Conservation (phyloP, 37 sponge, comb jelly and placozoan species). For the Amphimedon queenslandica region DNA sequence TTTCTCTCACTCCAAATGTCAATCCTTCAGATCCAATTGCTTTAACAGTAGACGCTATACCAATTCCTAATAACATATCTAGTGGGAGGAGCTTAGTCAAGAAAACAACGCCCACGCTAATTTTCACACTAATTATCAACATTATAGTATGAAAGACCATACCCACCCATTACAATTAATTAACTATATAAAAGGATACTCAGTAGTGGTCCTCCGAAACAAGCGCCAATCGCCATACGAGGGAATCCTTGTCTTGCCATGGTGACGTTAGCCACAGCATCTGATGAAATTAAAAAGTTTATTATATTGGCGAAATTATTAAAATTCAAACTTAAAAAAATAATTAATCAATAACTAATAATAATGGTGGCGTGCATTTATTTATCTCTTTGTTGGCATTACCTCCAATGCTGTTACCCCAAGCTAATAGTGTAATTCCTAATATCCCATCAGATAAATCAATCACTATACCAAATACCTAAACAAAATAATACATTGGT, state of each 20-base stretch:
- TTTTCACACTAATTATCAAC: neutral
- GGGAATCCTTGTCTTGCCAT: constrained; percentile 97
- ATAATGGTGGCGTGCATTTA: neutral
- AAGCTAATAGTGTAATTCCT: constrained; percentile 94
- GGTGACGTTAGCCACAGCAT: constrained; percentile 90
- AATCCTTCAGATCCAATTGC: neutral
- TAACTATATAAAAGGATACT: constrained; percentile 62
- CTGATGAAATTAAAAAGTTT: constrained; percentile 37
- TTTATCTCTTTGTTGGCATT: no score
- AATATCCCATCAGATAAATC: constrained; percentile 82
- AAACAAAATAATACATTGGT: neutral
- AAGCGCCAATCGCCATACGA: constrained; percentile 95
- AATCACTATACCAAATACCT: constrained; percentile 88
- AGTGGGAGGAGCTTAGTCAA: neutral
- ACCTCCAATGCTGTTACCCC: constrained; percentile 99
- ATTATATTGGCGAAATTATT: neutral
- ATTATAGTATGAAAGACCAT: neutral
- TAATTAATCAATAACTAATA: neutral
- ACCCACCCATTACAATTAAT: neutral
- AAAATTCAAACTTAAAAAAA: neutral
- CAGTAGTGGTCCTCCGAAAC: constrained; percentile 94
- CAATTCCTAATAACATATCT: constrained; percentile 89
- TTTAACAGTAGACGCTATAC: constrained; percentile 69
- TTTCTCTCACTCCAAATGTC: neutral
- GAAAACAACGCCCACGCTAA: neutral